Base-by-base conservation (phyloP, 30 jellyfish, hydroid and myxozoan species). In the Euphysa ruthae region DNA sequence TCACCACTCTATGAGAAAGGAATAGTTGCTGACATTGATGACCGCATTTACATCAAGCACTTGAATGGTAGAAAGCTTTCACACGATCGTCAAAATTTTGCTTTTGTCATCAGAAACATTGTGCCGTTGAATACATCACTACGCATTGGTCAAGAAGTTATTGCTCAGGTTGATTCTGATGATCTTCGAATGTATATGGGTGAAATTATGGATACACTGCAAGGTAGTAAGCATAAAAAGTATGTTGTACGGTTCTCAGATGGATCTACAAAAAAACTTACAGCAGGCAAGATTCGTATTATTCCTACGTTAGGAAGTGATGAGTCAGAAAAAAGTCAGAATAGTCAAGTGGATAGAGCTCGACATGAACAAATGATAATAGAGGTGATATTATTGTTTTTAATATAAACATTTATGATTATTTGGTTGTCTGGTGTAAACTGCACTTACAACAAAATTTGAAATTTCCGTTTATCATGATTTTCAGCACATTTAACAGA, bases 71-170 rank as follows among this genome's bases (percentile, higher is more conserved):
- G 71, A 55, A 77, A 78, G 43, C 62, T 61, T 3, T 10, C 87
- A 23, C 79, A 68, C 34, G 82, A 63, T 58, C 60, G 74, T 51
- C 69, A 82, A 21, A 72, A 66, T 38, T 62, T 75, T 66, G 94
- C 58, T 8, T 76, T 81, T 30, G 94, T 86, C 34, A 71, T 86
- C 0, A 79, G 96, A 79, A 74, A 86, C 69, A 75, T 74, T 26
- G 93, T 71, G 32, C 96, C 96, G 34, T 6, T 43, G n/a, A 42
- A 51, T 26, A 18, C 74, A 15, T 68, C 80, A 1, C 32, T 68
- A 46, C 18, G 49, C 15, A 58, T 68, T 68, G 80, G 80, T 68
- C 74, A 43, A 35, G 80, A 68, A 1, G 80, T 68, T 3, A 68
- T 68, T 20, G 80, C 74, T 15, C 80, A 68, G 49, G 55, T 21